Conservation (phyloP, 2,888 invertebrate genomes). For the Drosophila basisetae region DNA sequence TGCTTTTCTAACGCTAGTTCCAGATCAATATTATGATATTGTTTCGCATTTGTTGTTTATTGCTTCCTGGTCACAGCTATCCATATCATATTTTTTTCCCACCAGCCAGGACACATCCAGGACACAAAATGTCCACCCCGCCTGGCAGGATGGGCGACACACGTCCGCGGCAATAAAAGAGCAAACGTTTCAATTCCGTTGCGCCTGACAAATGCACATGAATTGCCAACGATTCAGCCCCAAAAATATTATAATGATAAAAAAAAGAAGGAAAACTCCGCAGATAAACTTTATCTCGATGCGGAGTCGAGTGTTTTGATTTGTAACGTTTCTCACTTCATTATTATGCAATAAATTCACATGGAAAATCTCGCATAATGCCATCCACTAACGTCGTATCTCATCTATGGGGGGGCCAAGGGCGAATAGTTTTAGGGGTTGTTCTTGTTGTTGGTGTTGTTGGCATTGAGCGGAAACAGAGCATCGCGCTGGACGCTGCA, state of each 20-base stretch:
- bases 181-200: constrained; percentile 81
- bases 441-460: constrained; percentile 30
- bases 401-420: constrained; percentile 40
- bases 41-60: constrained; percentile 71
- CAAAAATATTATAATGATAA: constrained; percentile 80
- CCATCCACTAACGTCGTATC: constrained; percentile 45
- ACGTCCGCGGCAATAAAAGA: constrained; percentile 75
- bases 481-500: constrained; percentile 48
- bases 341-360: constrained; percentile 84
- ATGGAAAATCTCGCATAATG: constrained; percentile 62
- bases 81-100: constrained; percentile 71
- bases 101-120: constrained; percentile 41
- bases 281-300: constrained; percentile 71
- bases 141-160: constrained; percentile 51
- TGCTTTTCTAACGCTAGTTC: not conserved
- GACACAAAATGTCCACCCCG: constrained; percentile 25
- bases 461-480: constrained; percentile 57
- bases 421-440: constrained; percentile 26
- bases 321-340: constrained; percentile 85
- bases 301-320: constrained; percentile 84
- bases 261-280: constrained; percentile 57
- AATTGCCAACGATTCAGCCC: constrained; percentile 66
- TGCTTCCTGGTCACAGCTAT: constrained; percentile 60
- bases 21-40: constrained; percentile 62
- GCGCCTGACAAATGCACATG: constrained; percentile 84